Evolutionary conservation across 1,140 invertebrate genomes (phyloP).

Genomic region (Aphaenogaster floridana): DNA sequence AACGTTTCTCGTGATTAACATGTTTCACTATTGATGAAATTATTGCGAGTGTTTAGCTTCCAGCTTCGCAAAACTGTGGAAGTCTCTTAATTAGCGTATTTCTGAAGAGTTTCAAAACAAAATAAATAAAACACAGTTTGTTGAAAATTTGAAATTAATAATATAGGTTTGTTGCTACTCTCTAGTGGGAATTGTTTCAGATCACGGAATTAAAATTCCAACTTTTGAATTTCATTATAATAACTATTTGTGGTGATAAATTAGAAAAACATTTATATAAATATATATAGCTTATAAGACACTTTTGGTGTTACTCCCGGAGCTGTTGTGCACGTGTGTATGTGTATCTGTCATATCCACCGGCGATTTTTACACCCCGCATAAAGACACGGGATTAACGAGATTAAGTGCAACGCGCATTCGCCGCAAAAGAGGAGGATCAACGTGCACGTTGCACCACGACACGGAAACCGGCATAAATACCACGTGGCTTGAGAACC

Average conservation of each 20-base stretch:
- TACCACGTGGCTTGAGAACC: conserved; percentile 47
- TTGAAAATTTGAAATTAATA: neutral
- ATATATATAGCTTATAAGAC: neutral
- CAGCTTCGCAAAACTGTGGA: neutral
- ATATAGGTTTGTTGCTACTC: neutral
- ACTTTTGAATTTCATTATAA: neutral
- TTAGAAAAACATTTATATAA: neutral
- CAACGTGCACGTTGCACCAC: conserved; percentile 28
- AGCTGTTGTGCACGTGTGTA: neutral
- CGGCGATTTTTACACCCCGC: conserved; percentile 20
- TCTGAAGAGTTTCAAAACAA: neutral
- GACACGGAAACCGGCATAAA: conserved; percentile 44
- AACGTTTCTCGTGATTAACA: neutral
- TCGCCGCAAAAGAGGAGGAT: conserved; percentile 38
- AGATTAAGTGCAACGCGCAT: conserved; percentile 40
- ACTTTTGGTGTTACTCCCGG: neutral
- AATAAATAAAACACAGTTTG: neutral
- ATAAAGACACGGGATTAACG: conserved; percentile 34
- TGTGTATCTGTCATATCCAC: neutral
- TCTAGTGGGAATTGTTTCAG: neutral
- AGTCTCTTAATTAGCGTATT: neutral
- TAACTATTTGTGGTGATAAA: neutral
- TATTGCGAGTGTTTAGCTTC: neutral
- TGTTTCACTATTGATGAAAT: neutral
- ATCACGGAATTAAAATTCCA: neutral